Evolutionary conservation across 2,888 invertebrate species (phyloP), one percentile per base, ranked within the genome.

Genomic region (Leptura quadrifasciata): DNA sequence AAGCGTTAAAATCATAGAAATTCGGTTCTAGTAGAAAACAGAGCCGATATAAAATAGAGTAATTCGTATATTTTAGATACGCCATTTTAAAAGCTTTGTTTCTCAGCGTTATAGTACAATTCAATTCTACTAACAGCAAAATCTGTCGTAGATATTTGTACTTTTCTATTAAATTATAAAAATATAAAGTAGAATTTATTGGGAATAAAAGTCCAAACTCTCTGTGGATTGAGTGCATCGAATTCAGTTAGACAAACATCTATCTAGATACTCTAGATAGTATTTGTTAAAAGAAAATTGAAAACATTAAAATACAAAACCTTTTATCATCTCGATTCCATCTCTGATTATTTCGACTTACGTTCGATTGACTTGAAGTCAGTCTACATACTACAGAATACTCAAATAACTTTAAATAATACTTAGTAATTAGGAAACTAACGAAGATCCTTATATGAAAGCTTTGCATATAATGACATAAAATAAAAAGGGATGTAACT

Each of bases 121-220:
- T 61, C 60, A 31, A 61, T 31, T 9, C 27, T n/a, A 27, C 17
- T 17, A n/a, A 31, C 47, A 47, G 47, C n/a, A 61, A 61, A n/a
- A 31, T 31, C 17, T 61, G 27, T 24, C 31, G 60, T 31, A 31
- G 60, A 61, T 61, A 17, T 47, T 31, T 31, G 17, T 31, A 27
- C 17, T 31, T 61, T 61, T 31, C 17, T 61, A 31, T 31, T 61
- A n/a, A 61, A 61, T 61, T 17, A 61, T 61, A 61, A 24, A 60
- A 24, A 31, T 31, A 61, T 61, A 31, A 61, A 61, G 31, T 47
- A 17, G n/a, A 61, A 61, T 61, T 31, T 61, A 27, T 60, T 60
- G 60, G 24, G 8, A 27, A 31, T 61, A 17, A 31, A 31, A 61
- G 60, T 31, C 60, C 31, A 61, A 9, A 47, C 47, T 47, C 47